Conservation (phyloP, 2,113 vertebrate genomes). For the Willisornis vidua region DNA sequence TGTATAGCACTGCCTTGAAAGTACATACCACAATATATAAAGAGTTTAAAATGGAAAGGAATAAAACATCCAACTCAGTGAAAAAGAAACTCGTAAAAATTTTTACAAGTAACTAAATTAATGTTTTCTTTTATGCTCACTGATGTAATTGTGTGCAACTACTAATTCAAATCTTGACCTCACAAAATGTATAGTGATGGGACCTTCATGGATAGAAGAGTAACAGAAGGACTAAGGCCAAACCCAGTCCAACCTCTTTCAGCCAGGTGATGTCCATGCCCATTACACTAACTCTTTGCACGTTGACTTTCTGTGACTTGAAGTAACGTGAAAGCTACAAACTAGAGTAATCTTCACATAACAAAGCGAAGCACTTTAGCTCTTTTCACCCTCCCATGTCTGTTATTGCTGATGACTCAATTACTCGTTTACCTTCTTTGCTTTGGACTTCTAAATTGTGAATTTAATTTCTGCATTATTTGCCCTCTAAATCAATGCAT, state of each 20-base stretch:
- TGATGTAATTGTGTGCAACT: not conserved
- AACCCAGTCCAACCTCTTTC: rapidly evolving
- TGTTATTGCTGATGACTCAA: not conserved
- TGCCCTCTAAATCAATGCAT: not conserved
- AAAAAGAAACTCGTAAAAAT: not conserved
- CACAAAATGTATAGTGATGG: not conserved
- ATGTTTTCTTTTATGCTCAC: not conserved
- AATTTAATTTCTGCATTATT: not conserved
- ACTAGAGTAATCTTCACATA: not conserved
- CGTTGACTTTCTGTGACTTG: not conserved
- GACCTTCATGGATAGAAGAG: not conserved
- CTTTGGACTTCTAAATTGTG: not conserved
- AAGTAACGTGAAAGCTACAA: not conserved
- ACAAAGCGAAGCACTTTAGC: not conserved
- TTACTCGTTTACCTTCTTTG: not conserved
- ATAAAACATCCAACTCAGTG: not conserved
- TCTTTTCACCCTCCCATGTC: not conserved
- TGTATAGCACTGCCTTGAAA: not conserved
- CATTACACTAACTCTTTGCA: not conserved
- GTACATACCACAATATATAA: not conserved
- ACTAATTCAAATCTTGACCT: not conserved
- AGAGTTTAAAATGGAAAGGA: not conserved
- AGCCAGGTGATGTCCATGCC: rapidly evolving
- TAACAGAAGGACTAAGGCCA: not conserved
- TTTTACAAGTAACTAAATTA: not conserved